Base-by-base conservation (phyloP, 2,797 vertebrate genomes). In the Manis pentadactyla region DNA sequence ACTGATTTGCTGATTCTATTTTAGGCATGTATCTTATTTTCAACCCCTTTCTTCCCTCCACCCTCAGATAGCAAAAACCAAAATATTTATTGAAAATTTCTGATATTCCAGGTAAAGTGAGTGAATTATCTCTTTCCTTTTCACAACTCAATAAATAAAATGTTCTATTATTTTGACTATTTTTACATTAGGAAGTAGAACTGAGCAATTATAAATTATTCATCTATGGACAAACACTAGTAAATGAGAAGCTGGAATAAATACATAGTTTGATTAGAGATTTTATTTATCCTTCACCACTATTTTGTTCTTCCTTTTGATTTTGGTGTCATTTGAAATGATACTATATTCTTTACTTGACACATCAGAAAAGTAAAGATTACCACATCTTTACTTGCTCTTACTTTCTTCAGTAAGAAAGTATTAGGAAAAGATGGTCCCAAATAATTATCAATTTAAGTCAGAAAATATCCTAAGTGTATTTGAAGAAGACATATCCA, bases 281-380 rank as follows among this genome's bases (percentile, higher is more conserved):
- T 68, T 90, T 73, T 93, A 75, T 42, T 87, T 68, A 89, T 34
- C 82, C 21, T 93, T 86, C 34, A 57, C 19, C 61, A 84, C 21
- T 88, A 25, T 85, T 87, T 74, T 75, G 23, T 94, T 77, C 4
- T 82, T 90, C 5, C 21, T 77, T 93, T 89, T 79, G 37, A 49
- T 15, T 79, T 87, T 84, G 59, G 8, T 86, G 18, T 19, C 23
- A 75, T 59, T 77, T 78, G 14, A 84, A 42, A 69, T 90, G 12
- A 37, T 83, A 63, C 34, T 29, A 64, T 25, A 71, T 25, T 78
- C 12, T 53, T 92, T 83, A 84, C 4, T 73, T 34, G 59, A 79
- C 59, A 39, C 4, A 63, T 49, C 0, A 31, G 51, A 83, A 9
- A 46, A 46, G 11, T 46, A 46, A 46, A 46, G 46, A 46, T 46